phyloP scores from a whole-genome alignment of 2,888 invertebrate species.

The Himalopsyche japonica region DNA sequence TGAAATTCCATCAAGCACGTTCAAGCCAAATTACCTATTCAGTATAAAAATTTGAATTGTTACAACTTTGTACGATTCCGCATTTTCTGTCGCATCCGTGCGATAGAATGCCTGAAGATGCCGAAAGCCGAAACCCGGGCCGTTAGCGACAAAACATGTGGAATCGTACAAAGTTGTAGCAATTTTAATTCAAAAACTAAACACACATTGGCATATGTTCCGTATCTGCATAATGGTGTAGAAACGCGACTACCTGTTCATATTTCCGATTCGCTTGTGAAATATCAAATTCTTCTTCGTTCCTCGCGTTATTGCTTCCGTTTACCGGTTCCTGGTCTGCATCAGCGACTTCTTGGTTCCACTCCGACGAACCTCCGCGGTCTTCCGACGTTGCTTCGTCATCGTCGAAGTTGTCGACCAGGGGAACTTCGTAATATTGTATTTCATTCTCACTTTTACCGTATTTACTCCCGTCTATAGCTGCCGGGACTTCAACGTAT shows the following conservation, averaged over 20 bases:
- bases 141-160: neutral
- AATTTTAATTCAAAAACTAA: too few relatives aligned
- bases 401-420: neutral
- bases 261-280: neutral
- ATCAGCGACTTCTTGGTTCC: neutral
- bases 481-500: neutral
- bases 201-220: neutral
- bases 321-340: neutral
- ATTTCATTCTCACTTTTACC: too few relatives aligned
- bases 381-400: too few relatives aligned
- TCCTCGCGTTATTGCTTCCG: neutral
- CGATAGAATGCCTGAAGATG: neutral
- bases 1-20: too few relatives aligned
- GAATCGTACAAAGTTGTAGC: neutral
- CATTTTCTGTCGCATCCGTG: too few relatives aligned
- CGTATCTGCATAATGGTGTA: too few relatives aligned
- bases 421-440: neutral
- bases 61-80: too few relatives aligned
- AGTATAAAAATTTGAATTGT: too few relatives aligned
- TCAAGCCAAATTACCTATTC: too few relatives aligned
- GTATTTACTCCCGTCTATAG: neutral
- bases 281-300: neutral
- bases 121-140: neutral
- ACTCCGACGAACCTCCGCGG: neutral
- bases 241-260: neutral